Base-by-base conservation (phyloP, 2,888 invertebrate genomes). In the Phaonia tiefii region DNA sequence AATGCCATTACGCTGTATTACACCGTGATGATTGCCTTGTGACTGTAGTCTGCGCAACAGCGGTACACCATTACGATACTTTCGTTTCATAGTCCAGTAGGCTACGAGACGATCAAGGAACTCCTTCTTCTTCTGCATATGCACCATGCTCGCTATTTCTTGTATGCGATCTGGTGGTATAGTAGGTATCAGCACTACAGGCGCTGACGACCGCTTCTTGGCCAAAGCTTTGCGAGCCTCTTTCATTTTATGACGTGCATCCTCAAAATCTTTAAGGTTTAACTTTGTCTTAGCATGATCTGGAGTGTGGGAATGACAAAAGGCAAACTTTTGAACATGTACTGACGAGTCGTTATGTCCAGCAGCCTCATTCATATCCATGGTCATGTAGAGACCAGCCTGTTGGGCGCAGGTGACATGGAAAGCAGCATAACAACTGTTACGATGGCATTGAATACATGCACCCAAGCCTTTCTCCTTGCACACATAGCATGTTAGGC, bases 361-460 rank as follows among this genome's bases (percentile, higher is more conserved):
- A 70, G 90, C 89, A 86, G 94, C 93, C 0, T 98, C 96, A 0
- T 98, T 98, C 15, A 81, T 63, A 88, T 98, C 97, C 95, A 99
- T 98, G 88, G 97, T 96, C 98, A 98, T 98, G 88, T 96, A 96
- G 0, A 99, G 92, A 0, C 94, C 93, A 25, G 98, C 98, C 89
- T 97, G 97, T 90, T 99, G 98, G 0, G 99, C 99, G 91, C 99
- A 99, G 0, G 99, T 99, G 2, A 99, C 99, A 90, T 99, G 99
- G 91, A 99, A 99, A 0, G 99, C 99, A 8, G 97, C 96, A 89
- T 98, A 99, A 89, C 99, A 99, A 90, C 96, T 98, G 86, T 95
- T 95, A 87, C 98, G 96, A 91, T 99, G 98, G 90, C 99, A 99
- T 91, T 99, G 99, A 83, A 99, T 99, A 88, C 99, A 99, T 0